Evolutionary conservation across 2,888 invertebrate species (phyloP), one percentile per base, ranked within the genome.

Genomic region (Drosophila anomalata): DNA sequence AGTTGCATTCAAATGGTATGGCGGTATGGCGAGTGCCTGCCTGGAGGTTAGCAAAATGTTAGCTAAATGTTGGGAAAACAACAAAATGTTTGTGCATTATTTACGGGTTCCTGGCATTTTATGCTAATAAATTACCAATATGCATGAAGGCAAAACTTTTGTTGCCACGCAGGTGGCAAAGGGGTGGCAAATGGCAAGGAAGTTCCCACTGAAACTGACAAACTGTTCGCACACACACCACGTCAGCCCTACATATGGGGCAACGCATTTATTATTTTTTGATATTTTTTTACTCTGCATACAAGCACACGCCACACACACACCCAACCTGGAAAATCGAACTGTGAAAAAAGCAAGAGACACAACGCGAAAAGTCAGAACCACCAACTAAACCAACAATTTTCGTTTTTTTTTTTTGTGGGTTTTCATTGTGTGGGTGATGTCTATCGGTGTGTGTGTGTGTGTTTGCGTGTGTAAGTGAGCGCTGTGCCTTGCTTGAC

Each of bases 41-140:
- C 29, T 3, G 42, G 31, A 51, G 44, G 58, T 24, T 46, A 46
- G 51, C 44, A 36, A 63, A 63, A 65, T 36, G 65, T 24, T 65
- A 39, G 52, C 66, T 65, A 65, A 65, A 65, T 65, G 63, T 65
- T 51, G 41, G 44, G 46, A 72, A 62, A 72, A 82, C 69, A 79
- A 82, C 73, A 81, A 84, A 73, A 87, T 78, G 76, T 81, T 69
- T 71, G 76, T 81, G 82, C 86, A 82, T 87, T 82, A 87, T 82
- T 82, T 84, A 87, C 81, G 81, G 81, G 78, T 75, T 78, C 76
- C 81, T 82, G 82, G 68, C 79, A 78, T 84, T 82, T 84, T 81
- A 87, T 82, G 82, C 82, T 84, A 82, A 82, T 82, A 82, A 82
- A 82, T 82, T 82, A 82, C 85, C 82, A 82, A 82, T 82, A 87